Conservation (phyloP, 2,888 invertebrate genomes). For the Lacanobia wlatinum region DNA sequence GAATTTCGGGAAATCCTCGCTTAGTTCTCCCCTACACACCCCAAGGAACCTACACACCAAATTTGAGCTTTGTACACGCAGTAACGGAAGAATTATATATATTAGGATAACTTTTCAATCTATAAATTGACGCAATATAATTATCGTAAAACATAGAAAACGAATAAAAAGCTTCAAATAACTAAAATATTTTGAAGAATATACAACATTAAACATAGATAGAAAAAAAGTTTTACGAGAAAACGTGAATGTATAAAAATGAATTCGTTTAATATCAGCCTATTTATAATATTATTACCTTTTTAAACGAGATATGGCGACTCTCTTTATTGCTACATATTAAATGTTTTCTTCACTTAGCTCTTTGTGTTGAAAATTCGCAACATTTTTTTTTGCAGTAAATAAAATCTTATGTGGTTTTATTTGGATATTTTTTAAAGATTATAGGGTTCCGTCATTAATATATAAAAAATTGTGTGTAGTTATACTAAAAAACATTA, state of each 20-base stretch:
- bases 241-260: constrained; percentile 17
- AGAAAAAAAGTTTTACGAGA: constrained; percentile 15
- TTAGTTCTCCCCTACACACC: too few relatives aligned
- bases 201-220: not conserved
- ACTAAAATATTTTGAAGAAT: constrained; percentile 12
- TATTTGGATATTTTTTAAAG: not conserved
- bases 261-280: constrained; percentile 28
- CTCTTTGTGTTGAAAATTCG: constrained; percentile 6
- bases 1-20: too few relatives aligned
- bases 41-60: too few relatives aligned
- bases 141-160: not conserved
- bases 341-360: not conserved
- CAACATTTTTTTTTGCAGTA: not conserved
- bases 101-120: not conserved
- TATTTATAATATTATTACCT: constrained; percentile 34
- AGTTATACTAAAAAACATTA: too few relatives aligned
- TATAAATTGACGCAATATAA: not conserved
- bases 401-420: not conserved
- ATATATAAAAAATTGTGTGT: too few relatives aligned
- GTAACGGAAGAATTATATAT: too few relatives aligned
- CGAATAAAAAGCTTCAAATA: not conserved
- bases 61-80: too few relatives aligned
- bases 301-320: constrained; percentile 17
- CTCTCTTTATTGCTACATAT: constrained; percentile 22
- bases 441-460: too few relatives aligned